Evolutionary conservation across 2,113 vertebrate species (phyloP).

Genomic region (Chloropsis hardwickii): DNA sequence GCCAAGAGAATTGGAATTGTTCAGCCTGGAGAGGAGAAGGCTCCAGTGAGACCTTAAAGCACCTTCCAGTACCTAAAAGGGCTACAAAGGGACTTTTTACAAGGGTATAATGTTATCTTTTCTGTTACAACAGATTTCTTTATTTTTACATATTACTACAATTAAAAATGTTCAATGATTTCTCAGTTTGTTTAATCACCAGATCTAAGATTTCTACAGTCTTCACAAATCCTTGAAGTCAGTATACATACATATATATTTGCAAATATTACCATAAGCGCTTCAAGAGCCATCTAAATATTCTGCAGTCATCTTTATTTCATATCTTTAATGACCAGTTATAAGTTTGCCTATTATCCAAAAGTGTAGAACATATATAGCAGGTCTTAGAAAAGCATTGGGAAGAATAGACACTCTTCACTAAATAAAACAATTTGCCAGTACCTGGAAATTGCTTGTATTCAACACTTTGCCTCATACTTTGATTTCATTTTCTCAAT

Average conservation of each 20-base stretch:
- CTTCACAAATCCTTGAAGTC: background rate
- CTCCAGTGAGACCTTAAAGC: background rate
- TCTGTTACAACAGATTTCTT: background rate
- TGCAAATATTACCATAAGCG: background rate
- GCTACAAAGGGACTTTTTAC: background rate
- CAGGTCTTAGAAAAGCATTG: background rate
- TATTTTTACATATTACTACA: background rate
- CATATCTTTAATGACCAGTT: background rate
- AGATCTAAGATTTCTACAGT: background rate
- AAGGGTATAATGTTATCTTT: background rate
- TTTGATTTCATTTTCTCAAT: conserved; percentile 55
- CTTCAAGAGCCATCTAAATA: background rate
- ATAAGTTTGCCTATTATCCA: background rate
- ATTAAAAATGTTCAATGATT: background rate
- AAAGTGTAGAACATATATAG: background rate
- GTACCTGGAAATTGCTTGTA: background rate
- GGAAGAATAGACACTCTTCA: background rate
- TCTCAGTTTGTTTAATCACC: background rate
- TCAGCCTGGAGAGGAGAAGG: background rate
- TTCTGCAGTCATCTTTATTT: background rate
- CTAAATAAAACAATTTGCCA: background rate
- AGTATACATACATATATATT: background rate
- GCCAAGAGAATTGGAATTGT: background rate
- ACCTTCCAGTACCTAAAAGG: background rate
- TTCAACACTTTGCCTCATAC: background rate